Evolutionary conservation across 2,797 vertebrate genomes (phyloP).

Genomic region (Notoglanidium macrostoma): DNA sequence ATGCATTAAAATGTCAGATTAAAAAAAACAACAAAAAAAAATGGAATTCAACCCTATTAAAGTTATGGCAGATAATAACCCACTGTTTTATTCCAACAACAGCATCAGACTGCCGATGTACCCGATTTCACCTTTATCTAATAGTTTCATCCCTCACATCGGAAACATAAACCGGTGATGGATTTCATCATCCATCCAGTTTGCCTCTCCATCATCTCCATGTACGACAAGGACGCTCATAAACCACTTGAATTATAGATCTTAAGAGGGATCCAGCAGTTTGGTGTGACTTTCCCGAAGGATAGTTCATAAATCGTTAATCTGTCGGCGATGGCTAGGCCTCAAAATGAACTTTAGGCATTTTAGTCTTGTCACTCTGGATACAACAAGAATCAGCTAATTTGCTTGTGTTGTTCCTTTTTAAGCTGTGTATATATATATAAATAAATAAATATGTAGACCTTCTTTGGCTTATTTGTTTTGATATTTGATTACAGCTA

Average conservation of each 20-base stretch:
- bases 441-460: too few relatives aligned
- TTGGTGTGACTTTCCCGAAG: conserved; percentile 65
- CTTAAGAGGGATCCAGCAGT: conserved; percentile 64
- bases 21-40: neutral
- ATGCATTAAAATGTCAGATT: neutral
- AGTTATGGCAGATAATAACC: neutral
- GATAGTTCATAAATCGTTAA: conserved; percentile 68
- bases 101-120: neutral
- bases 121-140: conserved; percentile 47
- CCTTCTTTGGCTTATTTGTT: too few relatives aligned
- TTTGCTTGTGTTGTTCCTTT: neutral
- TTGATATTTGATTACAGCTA: neutral
- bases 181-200: conserved; percentile 58
- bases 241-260: conserved; percentile 68
- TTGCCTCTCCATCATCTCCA: conserved; percentile 67
- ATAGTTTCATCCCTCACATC: conserved; percentile 59
- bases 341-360: conserved; percentile 3
- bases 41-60: neutral
- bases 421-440: neutral
- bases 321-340: conserved; percentile 45
- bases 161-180: conserved; percentile 59
- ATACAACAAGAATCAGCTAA: neutral
- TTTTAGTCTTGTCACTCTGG: neutral
- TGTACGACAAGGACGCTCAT: conserved; percentile 69
- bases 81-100: conserved; percentile 3